A percentile compares a stretch with the other conserved stretches of the same genome.
phyloP scores from a whole-genome alignment of 2,797 vertebrate genomes.

The Dryobates pubescens region DNA sequence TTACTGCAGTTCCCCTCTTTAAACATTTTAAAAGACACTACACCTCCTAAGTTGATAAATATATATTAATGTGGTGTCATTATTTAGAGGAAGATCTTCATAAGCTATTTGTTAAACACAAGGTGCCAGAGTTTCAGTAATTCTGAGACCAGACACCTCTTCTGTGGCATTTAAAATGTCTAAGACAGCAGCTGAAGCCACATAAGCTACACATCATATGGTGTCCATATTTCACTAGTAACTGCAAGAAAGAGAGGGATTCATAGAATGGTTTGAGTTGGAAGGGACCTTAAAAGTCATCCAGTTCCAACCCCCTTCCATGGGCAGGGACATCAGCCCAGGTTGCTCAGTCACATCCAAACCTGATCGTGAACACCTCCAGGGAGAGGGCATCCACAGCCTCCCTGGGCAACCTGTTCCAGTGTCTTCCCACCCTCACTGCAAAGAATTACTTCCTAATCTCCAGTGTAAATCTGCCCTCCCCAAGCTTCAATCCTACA shows the following conservation, averaged over 20 bases:
- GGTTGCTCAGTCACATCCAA: too few species aligned
- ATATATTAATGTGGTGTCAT: background rate
- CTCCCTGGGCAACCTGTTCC: too few species aligned
- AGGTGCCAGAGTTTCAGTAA: background rate
- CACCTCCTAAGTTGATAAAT: background rate
- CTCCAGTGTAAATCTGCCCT: too few species aligned
- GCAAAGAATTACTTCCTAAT: too few species aligned
- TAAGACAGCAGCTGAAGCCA: background rate
- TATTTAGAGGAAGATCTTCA: background rate
- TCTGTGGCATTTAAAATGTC: background rate
- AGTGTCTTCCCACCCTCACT: too few species aligned
- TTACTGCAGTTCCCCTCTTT: background rate
- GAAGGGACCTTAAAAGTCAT: too few species aligned
- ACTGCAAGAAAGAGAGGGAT: background rate
- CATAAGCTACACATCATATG: accelerated
- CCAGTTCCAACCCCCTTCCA: too few species aligned
- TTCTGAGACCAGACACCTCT: background rate
- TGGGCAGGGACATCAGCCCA: too few species aligned
- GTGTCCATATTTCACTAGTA: background rate
- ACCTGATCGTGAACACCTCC: too few species aligned
- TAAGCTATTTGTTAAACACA: background rate
- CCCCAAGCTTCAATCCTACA: too few species aligned
- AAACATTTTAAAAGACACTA: background rate
- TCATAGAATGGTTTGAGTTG: too few species aligned
- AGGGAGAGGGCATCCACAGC: too few species aligned